Percentiles rank a stretch among this genome's conserved stretches.
These are phyloP conservation scores for Galaxias olidus DNA, from an alignment of 2,797 vertebrate species.

Conservation along the genomic window DNA sequence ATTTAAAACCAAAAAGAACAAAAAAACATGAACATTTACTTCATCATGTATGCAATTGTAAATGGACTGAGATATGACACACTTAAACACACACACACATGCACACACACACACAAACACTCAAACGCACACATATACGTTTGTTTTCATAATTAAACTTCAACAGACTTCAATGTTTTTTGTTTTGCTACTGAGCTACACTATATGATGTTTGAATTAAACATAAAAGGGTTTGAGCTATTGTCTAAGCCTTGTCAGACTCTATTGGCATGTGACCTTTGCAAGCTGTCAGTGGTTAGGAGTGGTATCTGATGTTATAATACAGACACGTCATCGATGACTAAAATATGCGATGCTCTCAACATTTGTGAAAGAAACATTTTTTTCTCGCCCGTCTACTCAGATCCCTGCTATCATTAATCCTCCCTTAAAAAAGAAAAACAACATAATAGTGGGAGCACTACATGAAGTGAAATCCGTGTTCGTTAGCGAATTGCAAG, in stretches of 20 bases:
- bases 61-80: slow-evolving; percentile 60
- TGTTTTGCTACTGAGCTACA: slow-evolving; percentile 34
- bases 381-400: slow-evolving; percentile 86
- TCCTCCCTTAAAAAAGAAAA: slow-evolving; percentile 29
- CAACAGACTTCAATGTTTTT: slow-evolving; percentile 41
- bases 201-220: slow-evolving; percentile 61
- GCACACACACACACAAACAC: too few species aligned
- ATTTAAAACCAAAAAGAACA: slow-evolving; percentile 50
- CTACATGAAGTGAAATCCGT: slow-evolving; percentile 25
- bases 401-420: slow-evolving; percentile 73
- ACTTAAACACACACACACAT: background rate
- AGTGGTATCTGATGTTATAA: slow-evolving; percentile 59
- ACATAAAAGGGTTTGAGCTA: slow-evolving; percentile 65
- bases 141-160: slow-evolving; percentile 26
- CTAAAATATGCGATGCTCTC: slow-evolving; percentile 60
- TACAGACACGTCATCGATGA: slow-evolving; percentile 64
- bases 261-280: slow-evolving; percentile 46
- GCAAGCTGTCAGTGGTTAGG: slow-evolving; percentile 61
- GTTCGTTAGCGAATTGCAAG: slow-evolving; percentile 17
- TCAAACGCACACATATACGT: slow-evolving; percentile 19
- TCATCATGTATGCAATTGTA: slow-evolving; percentile 55
- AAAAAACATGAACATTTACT: slow-evolving; percentile 46
- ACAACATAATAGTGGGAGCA: slow-evolving; percentile 31
- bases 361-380: slow-evolving; percentile 84
- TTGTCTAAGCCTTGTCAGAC: slow-evolving; percentile 64